A percentile compares a stretch with the other conserved stretches of the same genome.
phyloP scores from a whole-genome alignment of 2,797 vertebrate species.

The Lindbergichthys nudifrons region DNA sequence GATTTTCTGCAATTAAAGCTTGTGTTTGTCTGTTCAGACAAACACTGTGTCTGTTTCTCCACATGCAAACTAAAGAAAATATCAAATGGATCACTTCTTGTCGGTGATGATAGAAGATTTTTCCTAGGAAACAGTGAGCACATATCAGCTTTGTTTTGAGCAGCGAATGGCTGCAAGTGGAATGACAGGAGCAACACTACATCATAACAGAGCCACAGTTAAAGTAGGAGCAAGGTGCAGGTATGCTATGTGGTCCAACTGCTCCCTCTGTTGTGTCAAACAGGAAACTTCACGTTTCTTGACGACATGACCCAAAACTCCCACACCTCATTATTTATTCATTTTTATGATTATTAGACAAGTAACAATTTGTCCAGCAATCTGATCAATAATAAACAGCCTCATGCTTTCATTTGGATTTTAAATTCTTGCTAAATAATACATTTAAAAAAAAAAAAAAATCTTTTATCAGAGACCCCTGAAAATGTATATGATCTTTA shows the following conservation, averaged over 20 bases:
- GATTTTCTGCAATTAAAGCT: background rate
- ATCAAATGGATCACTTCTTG: constrained; percentile 47
- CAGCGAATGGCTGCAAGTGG: background rate
- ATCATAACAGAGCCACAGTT: background rate
- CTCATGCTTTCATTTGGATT: background rate
- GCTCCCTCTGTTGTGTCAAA: constrained; percentile 32
- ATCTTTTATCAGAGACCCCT: background rate
- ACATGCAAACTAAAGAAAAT: constrained; percentile 36
- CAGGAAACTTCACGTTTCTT: background rate
- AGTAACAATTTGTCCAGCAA: background rate
- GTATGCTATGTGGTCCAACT: constrained; percentile 14
- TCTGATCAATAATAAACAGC: background rate
- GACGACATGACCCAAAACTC: background rate
- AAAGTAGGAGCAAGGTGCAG: background rate
- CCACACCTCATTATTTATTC: background rate
- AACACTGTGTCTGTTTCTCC: background rate
- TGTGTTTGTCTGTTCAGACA: background rate
- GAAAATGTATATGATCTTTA: background rate
- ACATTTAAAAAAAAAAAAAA: background rate
- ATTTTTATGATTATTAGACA: background rate
- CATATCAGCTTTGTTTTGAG: background rate
- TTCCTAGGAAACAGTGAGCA: background rate
- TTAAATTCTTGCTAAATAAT: background rate
- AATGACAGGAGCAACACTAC: background rate
- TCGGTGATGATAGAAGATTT: background rate